Evolutionary conservation across 1,140 invertebrate species (phyloP), one percentile per base, ranked within the genome.

Genomic region (Ruditapes philippinarum): DNA sequence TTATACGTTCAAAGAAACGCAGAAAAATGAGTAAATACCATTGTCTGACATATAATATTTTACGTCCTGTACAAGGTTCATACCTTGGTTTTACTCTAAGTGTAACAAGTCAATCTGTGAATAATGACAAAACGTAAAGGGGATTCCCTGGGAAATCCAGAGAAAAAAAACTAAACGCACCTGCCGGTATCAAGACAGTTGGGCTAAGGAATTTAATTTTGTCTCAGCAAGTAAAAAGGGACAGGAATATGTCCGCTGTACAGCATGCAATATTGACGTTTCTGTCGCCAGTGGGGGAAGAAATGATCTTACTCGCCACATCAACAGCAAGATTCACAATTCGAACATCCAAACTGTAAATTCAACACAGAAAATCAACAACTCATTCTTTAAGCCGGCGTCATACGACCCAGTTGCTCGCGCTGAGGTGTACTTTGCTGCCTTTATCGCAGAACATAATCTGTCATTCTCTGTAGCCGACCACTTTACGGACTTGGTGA

Each of bases 391-490:
- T 31, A 7, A 11, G 22, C 0, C 7, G 1, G 4, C 4, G 17
- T 1, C 0, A 7, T 1, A 17, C 45, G 38, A 80, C 36, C n/a
- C 51, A 1, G 51, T 57, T 7, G n/a, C 45, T 36, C 19, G n/a
- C 31, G 78, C 49, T 0, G 78, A 57, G 19, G 28, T 31, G 9
- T 25, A 36, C 5, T 80, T 80, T 22, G 25, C 25, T 1, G 0
- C 17, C 2, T 90, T 87, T 49, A 28, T 90, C n/a, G 79, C 89
- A 42, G 85, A 88, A 38, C 90, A 91, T 73, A 91, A 89, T 54
- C 40, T 80, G 1, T 22, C 90, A 0, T 89, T 91, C 42, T 12
- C 31, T 22, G 49, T 99, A 98, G 74, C 86, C 4, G 84, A 88
- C 36, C 40, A 79, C 36, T 90, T 90, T 54, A 90, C 38, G 5